Evolutionary conservation across 2,888 invertebrate species (phyloP).

Genomic region (Oligia strigilis): DNA sequence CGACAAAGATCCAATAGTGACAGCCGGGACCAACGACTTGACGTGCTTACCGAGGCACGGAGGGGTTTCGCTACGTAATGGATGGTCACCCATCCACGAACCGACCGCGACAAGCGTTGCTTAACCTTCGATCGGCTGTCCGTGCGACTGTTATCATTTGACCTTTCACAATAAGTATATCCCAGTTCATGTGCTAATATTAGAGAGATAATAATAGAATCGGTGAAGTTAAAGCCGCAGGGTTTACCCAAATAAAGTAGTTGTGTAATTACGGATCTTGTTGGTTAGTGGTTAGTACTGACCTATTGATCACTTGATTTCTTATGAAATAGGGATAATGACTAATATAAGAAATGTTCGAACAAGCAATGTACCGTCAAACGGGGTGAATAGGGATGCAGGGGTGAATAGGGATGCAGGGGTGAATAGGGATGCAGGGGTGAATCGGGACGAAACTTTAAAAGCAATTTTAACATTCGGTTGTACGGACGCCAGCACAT

Average conservation of each 20-base stretch:
- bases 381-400: too few species aligned
- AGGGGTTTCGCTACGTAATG: neutral
- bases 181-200: neutral
- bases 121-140: neutral
- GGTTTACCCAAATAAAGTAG: slow-evolving; percentile 15
- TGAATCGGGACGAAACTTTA: too few species aligned
- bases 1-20: too few species aligned
- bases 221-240: neutral
- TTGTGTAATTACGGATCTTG: slow-evolving; percentile 26
- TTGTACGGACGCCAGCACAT: too few species aligned
- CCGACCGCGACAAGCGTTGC: neutral
- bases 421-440: too few species aligned
- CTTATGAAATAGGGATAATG: neutral
- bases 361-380: neutral
- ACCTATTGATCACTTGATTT: neutral
- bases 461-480: too few species aligned
- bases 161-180: neutral
- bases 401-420: too few species aligned
- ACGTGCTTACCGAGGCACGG: too few species aligned
- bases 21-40: neutral
- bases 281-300: neutral
- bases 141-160: too few species aligned
- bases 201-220: neutral
- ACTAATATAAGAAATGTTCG: neutral
- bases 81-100: neutral